phyloP scores from a whole-genome alignment of 2,113 vertebrate species.

The Pavo muticus region DNA sequence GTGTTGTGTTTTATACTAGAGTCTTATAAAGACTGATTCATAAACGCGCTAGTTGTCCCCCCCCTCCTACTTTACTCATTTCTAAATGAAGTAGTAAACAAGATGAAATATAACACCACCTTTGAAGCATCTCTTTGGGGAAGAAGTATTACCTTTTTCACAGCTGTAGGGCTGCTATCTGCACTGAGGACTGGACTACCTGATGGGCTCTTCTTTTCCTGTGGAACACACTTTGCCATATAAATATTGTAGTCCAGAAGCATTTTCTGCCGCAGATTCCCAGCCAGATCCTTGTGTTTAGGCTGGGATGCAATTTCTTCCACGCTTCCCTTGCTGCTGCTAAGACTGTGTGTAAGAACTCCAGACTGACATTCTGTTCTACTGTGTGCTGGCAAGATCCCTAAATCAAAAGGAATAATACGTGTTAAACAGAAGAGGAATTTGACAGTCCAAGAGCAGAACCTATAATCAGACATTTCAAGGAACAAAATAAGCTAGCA shows the following conservation, averaged over 20 bases:
- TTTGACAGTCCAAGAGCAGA: not conserved
- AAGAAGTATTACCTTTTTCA: slow-evolving; percentile 86
- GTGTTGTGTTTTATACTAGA: not conserved
- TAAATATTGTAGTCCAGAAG: slow-evolving; percentile 93
- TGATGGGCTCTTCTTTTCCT: slow-evolving; percentile 80
- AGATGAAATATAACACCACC: not conserved
- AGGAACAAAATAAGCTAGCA: not conserved
- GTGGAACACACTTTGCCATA: slow-evolving; percentile 93
- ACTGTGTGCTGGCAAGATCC: slow-evolving; percentile 81
- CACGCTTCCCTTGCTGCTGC: slow-evolving; percentile 90
- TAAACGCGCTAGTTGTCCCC: not conserved
- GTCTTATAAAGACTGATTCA: not conserved
- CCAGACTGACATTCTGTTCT: slow-evolving; percentile 82
- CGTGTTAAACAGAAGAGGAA: not conserved
- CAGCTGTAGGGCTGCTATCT: slow-evolving; percentile 89
- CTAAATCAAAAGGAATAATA: slow-evolving; percentile 67
- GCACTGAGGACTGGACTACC: slow-evolving; percentile 86
- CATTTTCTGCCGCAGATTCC: slow-evolving; percentile 85
- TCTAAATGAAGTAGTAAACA: not conserved
- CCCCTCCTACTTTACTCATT: not conserved
- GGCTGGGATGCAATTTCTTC: slow-evolving; percentile 85
- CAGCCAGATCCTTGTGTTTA: slow-evolving; percentile 84
- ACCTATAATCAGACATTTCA: not conserved
- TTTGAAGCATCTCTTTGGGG: not conserved
- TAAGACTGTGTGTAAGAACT: slow-evolving; percentile 86